Conservation (phyloP, 2,113 vertebrate genomes). For the Grantiella picta region DNA sequence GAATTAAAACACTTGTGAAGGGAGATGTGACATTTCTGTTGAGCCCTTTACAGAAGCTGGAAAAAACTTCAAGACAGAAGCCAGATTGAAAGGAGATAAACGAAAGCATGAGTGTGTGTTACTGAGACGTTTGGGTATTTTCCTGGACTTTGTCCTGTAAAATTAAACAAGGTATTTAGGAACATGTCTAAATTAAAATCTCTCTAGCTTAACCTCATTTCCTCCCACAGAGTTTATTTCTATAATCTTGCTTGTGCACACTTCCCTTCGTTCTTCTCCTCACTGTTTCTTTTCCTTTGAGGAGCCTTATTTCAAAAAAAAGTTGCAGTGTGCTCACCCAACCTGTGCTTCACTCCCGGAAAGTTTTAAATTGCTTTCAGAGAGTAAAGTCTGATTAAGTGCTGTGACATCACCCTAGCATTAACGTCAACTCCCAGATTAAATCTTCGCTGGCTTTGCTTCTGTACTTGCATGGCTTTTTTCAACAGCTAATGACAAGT, state of each 20-base stretch:
- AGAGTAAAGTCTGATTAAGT: neutral
- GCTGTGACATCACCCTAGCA: neutral
- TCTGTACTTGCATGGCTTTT: neutral
- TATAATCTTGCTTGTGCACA: conserved; percentile 30
- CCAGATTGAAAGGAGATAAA: neutral
- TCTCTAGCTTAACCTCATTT: conserved; percentile 19
- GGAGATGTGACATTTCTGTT: neutral
- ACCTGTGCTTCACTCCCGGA: neutral
- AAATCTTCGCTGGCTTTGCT: neutral
- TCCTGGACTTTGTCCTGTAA: conserved; percentile 3
- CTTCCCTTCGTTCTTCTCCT: conserved; percentile 19
- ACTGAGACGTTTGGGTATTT: neutral
- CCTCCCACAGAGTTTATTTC: conserved; percentile 5
- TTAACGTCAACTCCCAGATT: neutral
- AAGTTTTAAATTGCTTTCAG: neutral
- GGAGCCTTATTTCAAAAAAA: neutral
- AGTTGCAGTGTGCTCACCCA: neutral
- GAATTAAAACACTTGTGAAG: neutral
- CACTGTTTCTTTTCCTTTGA: conserved; percentile 18
- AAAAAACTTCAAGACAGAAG: neutral
- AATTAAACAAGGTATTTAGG: conserved; percentile 32
- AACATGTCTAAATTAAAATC: conserved; percentile 19
- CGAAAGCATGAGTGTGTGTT: neutral
- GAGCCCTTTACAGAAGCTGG: neutral
- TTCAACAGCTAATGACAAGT: neutral